Evolutionary conservation across 2,113 vertebrate species (phyloP).

Genomic region (Panthera uncia): DNA sequence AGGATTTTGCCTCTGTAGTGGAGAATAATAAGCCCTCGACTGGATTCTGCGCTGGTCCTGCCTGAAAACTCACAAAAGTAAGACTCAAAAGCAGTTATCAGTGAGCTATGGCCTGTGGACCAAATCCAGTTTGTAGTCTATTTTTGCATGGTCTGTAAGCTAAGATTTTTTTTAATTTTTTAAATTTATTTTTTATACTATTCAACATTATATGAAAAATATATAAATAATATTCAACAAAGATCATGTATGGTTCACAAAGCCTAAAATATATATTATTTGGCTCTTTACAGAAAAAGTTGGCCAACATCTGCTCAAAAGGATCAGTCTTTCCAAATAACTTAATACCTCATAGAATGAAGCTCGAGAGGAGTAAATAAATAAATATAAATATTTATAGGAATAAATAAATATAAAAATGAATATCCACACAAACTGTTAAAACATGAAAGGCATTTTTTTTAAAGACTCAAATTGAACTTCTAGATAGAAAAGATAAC

Average conservation of each 20-base stretch:
- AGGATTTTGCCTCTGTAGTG: background rate
- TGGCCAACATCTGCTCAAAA: background rate
- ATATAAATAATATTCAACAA: background rate
- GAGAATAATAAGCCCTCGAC: background rate
- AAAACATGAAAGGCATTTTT: background rate
- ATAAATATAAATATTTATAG: background rate
- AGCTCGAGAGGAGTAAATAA: background rate
- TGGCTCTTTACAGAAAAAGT: background rate
- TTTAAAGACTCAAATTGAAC: background rate
- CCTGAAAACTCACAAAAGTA: background rate
- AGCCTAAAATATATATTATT: background rate
- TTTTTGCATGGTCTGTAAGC: background rate
- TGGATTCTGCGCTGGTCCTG: background rate
- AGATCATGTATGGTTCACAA: background rate
- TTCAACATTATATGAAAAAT: background rate
- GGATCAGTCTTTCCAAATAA: background rate
- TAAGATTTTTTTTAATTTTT: background rate
- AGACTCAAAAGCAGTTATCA: background rate
- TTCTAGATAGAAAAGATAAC: background rate
- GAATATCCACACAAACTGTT: background rate
- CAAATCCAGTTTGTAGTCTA: background rate
- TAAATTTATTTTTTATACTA: background rate
- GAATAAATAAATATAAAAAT: background rate
- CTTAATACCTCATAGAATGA: background rate
- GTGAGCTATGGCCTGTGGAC: background rate